A percentile compares a stretch with the other conserved stretches of the same genome.
Conservation (phyloP, 2,797 vertebrate genomes). For the Steatocranus sp. region DNA sequence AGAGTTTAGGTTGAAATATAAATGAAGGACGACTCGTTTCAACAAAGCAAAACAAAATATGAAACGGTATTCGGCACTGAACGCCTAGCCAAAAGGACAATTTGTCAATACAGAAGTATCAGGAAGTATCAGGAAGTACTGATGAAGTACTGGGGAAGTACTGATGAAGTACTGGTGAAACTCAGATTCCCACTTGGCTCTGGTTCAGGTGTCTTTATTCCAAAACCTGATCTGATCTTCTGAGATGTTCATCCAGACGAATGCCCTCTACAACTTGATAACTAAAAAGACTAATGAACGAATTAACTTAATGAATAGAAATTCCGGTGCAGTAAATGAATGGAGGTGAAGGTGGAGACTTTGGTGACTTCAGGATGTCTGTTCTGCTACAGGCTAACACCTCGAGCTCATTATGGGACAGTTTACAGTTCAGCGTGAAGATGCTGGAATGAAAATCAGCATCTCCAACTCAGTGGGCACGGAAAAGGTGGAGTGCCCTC, state of each 20-base stretch:
- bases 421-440: not conserved
- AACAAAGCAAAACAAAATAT: not conserved
- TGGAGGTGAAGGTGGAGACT: not conserved
- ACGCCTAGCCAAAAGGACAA: not conserved
- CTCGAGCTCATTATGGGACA: not conserved
- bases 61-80: not conserved
- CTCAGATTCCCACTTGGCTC: not conserved
- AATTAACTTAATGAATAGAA: not conserved
- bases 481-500: not conserved
- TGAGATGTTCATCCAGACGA: not conserved
- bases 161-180: not conserved
- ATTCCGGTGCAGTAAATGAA: not conserved
- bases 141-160: not conserved
- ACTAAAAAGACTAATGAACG: not conserved
- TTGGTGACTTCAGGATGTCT: not conserved
- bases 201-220: not conserved
- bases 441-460: not conserved
- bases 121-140: not conserved
- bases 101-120: not conserved
- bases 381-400: not conserved
- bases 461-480: not conserved
- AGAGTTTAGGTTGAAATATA: not conserved
- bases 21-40: not conserved
- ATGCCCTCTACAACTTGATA: not conserved
- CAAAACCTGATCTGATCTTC: not conserved